Evolutionary conservation across 2,797 vertebrate species (phyloP), one percentile per base, ranked within the genome.

Genomic region (Gorsachius magnificus): DNA sequence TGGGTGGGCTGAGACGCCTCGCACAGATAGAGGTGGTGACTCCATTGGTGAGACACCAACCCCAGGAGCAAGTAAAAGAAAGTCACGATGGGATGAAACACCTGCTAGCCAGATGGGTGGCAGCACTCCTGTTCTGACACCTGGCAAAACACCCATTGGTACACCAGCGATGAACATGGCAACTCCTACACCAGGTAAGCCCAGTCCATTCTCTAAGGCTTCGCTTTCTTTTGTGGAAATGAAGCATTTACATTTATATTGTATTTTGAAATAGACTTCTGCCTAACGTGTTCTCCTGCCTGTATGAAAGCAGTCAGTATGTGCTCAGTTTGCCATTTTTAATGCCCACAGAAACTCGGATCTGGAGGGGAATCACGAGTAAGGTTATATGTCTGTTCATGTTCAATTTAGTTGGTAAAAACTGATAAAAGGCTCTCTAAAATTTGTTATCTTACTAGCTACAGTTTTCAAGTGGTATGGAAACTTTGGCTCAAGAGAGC

Each of bases 161-260:
- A 99, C 99, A 11, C 99, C 99, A 74, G 99, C 99, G 41, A 99
- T 99, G 99, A 99, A 99, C 97, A 99, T 99, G 99, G 99, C 99
- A 63, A 99, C 99, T 0, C 99, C 99, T n/a, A 99, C 99, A 33
- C 99, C 99, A 97, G 99, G 99, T 99, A 96, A 83, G 88, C 31
- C 45, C 54, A 51, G 33, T 57, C 48, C 5, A 2, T 46, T 65
- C 45, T 57, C 48, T 24, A 11, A 56, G 84, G 9, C 38, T 78
- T 72, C 21, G 1, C 12, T 92, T 83, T 4, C 13, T 61, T 28
- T 46, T 29, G 41, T 50, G 38, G 22, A 29, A 83, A 31, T 38
- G 11, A 87, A 54, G 9, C 17, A 4, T 35, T 84, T 69, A 33
- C 13, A 11, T 88, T 60, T 66, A 8, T 36, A 1, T 29, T 29